Evolutionary conservation across 1,140 invertebrate species (phyloP).

Genomic region (Myzus persicae): DNA sequence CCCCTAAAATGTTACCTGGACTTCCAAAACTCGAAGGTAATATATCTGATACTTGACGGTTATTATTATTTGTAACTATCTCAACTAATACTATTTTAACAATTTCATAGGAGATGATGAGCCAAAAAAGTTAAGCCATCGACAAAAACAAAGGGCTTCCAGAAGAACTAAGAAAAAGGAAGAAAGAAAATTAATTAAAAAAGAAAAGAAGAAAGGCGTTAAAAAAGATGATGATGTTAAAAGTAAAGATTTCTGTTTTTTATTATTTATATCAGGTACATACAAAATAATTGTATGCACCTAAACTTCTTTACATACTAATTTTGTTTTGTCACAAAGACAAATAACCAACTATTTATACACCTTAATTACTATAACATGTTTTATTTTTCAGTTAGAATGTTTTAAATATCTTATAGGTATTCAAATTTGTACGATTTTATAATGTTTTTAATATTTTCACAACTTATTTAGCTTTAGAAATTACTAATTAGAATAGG

Average conservation of each 20-base stretch:
- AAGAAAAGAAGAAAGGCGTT: slow-evolving; percentile 62
- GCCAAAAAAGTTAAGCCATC: slow-evolving; percentile 72
- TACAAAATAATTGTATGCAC: not conserved
- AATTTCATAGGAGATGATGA: slow-evolving; percentile 63
- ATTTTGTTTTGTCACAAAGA: not conserved
- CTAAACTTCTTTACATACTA: not conserved
- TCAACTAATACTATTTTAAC: slow-evolving; percentile 32
- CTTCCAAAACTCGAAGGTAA: slow-evolving; percentile 66
- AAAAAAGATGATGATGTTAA: slow-evolving; percentile 62
- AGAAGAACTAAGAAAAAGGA: slow-evolving; percentile 70
- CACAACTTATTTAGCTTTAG: not conserved
- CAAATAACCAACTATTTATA: not conserved
- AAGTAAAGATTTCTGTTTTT: slow-evolving; percentile 58
- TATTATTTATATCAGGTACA: not conserved
- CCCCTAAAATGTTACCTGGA: slow-evolving; percentile 74
- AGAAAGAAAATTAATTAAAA: slow-evolving; percentile 61
- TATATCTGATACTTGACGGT: slow-evolving; percentile 54
- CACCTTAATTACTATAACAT: too few species aligned
- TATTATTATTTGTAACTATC: slow-evolving; percentile 47
- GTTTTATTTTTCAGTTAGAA: not conserved
- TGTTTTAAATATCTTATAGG: not conserved
- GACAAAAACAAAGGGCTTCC: slow-evolving; percentile 73
- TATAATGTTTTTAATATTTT: not conserved
- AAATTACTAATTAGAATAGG: too few species aligned
- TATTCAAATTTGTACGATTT: not conserved